Percentiles rank a stretch among this genome's conserved stretches.
Conservation (phyloP, 2,888 invertebrate species). For the Drosophila anceps region DNA sequence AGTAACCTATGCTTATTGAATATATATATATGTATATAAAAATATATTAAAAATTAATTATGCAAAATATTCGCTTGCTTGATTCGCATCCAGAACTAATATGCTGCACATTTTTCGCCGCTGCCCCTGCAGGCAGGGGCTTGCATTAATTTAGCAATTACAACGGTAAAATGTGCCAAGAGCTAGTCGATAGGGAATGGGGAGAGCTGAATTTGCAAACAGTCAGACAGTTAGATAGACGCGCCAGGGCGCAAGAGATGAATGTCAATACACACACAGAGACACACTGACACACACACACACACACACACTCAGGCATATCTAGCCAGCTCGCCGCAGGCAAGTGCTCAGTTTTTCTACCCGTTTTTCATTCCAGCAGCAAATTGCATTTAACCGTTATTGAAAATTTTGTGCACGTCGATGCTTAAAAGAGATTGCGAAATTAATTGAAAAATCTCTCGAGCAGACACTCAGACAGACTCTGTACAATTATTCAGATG, state of each 20-base stretch:
- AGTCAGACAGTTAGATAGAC: constrained; percentile 29
- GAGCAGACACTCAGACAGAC: constrained; percentile 8
- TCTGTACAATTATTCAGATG: constrained; percentile 13
- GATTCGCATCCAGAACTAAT: constrained; percentile 32
- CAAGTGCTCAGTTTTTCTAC: constrained; percentile 35
- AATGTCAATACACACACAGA: constrained; percentile 29
- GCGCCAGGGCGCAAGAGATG: constrained; percentile 38
- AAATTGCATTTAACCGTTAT: constrained; percentile 74
- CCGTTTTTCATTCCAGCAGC: constrained; percentile 43
- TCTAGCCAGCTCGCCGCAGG: constrained; percentile 21
- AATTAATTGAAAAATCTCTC: constrained; percentile 67
- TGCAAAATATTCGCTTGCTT: constrained; percentile 4
- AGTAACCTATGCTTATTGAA: not conserved
- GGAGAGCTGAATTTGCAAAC: not conserved
- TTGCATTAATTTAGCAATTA: constrained; percentile 75
- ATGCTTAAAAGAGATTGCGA: constrained; percentile 53
- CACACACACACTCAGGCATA: constrained; percentile 5
- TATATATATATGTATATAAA: no score
- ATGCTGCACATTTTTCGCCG: constrained; percentile 31
- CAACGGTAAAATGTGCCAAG: constrained; percentile 53
- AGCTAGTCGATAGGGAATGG: constrained; percentile 44
- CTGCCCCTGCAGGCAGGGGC: constrained; percentile 17
- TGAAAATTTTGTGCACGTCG: constrained; percentile 63
- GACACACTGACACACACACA: constrained; percentile 7
- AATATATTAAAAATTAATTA: not conserved